Conservation (phyloP, 2,113 vertebrate species). For the Buteo buteo region DNA sequence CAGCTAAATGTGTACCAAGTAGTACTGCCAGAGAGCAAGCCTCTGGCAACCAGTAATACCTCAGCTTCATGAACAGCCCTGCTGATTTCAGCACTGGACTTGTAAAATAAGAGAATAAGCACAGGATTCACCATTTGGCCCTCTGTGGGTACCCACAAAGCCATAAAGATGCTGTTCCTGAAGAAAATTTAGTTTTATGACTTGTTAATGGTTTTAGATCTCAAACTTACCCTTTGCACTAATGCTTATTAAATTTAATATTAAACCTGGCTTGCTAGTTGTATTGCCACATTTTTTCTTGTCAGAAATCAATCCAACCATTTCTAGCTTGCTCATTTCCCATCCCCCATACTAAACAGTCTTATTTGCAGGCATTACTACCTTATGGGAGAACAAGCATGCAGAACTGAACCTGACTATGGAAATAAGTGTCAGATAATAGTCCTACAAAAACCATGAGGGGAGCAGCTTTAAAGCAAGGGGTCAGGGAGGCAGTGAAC, state of each 20-base stretch:
- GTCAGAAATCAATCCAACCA: background rate
- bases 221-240: background rate
- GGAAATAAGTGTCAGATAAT: background rate
- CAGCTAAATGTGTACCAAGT: background rate
- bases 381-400: background rate
- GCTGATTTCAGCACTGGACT: background rate
- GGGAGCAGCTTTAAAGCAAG: background rate
- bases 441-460: background rate
- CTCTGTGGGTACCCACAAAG: background rate
- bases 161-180: background rate
- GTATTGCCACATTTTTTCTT: background rate
- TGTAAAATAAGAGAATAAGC: background rate
- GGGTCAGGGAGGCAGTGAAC: background rate
- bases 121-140: background rate
- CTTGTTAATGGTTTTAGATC: background rate
- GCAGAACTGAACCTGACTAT: background rate
- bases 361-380: background rate
- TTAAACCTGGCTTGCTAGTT: background rate
- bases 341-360: background rate
- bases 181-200: background rate
- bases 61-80: background rate
- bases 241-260: background rate
- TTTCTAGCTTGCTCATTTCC: background rate
- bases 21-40: background rate
- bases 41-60: background rate